These are phyloP conservation scores for Poecile montanus DNA, from an alignment of 2,797 vertebrate species.

Conservation along the genomic window DNA sequence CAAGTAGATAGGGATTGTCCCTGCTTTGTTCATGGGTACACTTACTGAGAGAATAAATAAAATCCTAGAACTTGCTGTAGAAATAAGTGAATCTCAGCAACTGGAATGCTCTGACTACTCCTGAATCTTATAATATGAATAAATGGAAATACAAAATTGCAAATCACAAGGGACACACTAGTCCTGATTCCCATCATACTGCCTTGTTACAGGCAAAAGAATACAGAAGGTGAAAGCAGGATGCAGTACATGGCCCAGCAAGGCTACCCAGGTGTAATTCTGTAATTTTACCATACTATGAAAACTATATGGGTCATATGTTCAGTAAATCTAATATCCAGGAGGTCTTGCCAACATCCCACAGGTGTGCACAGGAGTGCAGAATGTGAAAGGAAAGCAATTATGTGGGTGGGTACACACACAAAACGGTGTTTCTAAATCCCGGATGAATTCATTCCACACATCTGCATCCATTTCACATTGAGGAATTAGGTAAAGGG, in stretches of 20 bases:
- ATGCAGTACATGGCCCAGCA: background rate
- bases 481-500: background rate
- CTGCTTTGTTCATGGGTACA: background rate
- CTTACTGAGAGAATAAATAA: background rate
- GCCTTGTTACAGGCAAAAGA: background rate
- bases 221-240: background rate
- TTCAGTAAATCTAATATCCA: background rate
- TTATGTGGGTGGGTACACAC: constrained; percentile 52
- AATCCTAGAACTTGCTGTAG: background rate
- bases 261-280: background rate
- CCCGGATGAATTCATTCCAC: constrained; percentile 36
- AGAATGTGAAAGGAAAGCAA: constrained; percentile 49
- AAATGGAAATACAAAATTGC: background rate
- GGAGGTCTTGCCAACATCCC: constrained; percentile 19
- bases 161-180: background rate
- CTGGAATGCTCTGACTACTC: background rate
- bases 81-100: background rate
- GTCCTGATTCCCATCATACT: background rate
- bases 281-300: background rate
- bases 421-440: constrained; percentile 27
- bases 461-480: constrained; percentile 38
- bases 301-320: background rate
- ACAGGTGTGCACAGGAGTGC: constrained; percentile 32
- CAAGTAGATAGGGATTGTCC: background rate
- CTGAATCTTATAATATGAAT: background rate